A percentile compares a stretch with the other conserved stretches of the same genome.
Evolutionary conservation across 2,888 invertebrate genomes (phyloP).

Genomic region (Scelioninae gen. 1): DNA sequence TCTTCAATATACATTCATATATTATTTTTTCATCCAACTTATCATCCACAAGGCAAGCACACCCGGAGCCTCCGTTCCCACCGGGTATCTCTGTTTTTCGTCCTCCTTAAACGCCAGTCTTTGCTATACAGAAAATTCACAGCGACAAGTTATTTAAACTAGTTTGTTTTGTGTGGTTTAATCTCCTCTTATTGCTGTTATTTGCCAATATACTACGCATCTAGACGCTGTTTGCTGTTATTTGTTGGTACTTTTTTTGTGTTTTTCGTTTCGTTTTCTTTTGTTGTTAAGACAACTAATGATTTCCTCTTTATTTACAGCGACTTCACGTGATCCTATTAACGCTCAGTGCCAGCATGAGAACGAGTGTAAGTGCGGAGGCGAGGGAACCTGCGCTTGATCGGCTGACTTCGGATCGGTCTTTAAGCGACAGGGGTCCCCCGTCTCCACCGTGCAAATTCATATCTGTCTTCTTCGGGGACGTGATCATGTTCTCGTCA

Average conservation of each 20-base stretch:
- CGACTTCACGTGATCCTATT: conserved; percentile 77
- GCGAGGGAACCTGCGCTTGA: conserved; percentile 27
- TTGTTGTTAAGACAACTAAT: conserved; percentile 38
- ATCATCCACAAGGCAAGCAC: conserved; percentile 80
- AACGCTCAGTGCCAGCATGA: conserved; percentile 43
- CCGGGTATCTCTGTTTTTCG: conserved; percentile 24
- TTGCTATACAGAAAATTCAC: conserved; percentile 63
- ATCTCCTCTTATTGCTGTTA: conserved; percentile 44
- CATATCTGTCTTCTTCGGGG: conserved; percentile 82
- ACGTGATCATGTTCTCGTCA: conserved; percentile 83
- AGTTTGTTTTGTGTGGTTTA: conserved; percentile 34
- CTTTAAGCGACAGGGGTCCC: conserved; percentile 78
- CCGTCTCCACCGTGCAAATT: conserved; percentile 83
- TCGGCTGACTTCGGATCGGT: conserved; percentile 74
- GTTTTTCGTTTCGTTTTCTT: neutral
- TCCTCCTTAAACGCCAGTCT: conserved; percentile 29
- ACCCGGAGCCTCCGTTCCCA: conserved; percentile 34
- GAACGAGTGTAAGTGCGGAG: conserved; percentile 32
- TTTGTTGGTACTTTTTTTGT: conserved; percentile 25
- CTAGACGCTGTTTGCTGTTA: conserved; percentile 54
- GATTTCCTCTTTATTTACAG: conserved; percentile 37
- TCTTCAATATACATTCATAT: conserved; percentile 68
- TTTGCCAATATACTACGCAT: conserved; percentile 60
- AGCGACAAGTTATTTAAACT: conserved; percentile 57
- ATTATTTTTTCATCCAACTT: conserved; percentile 68